These are phyloP conservation scores for Leptoclinus maculatus DNA, from an alignment of 2,797 vertebrate genomes.

Conservation along the genomic window DNA sequence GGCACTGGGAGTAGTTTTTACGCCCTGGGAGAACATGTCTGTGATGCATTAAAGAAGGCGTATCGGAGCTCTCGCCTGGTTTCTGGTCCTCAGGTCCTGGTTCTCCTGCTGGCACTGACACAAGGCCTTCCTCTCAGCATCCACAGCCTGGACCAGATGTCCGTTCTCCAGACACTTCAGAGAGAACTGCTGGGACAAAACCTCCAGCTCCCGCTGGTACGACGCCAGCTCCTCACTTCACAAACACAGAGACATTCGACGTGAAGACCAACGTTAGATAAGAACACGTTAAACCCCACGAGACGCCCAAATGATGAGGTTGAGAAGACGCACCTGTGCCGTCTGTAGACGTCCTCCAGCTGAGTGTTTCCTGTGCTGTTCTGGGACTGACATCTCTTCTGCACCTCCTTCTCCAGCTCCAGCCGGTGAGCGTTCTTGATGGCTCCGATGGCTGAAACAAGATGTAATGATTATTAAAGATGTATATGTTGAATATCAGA, in stretches of 20 bases:
- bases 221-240: conserved; percentile 81
- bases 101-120: conserved; percentile 82
- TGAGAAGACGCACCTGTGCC: conserved; percentile 67
- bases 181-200: conserved; percentile 81
- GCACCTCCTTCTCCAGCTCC: conserved; percentile 79
- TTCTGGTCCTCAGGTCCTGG: conserved; percentile 77
- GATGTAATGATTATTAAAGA: not conserved
- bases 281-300: too few species aligned
- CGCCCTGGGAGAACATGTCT: not conserved
- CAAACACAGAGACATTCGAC: conserved; percentile 11
- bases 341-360: conserved; percentile 71
- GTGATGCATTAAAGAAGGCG: not conserved
- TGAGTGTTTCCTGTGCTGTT: conserved; percentile 49
- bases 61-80: conserved; percentile 71
- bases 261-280: not conserved
- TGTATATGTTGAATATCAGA: not conserved
- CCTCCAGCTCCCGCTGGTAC: conserved; percentile 77
- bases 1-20: not conserved
- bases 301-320: too few species aligned
- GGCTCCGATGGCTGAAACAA: conserved; percentile 78
- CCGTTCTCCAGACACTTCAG: conserved; percentile 82
- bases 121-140: conserved; percentile 80
- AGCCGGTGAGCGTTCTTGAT: conserved; percentile 74
- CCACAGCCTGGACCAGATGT: conserved; percentile 79
- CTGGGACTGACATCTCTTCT: conserved; percentile 63